Percentiles rank a stretch among this genome's conserved stretches.
These are phyloP conservation scores for Mesoclemmys tuberculata DNA, from an alignment of 2,113 vertebrate genomes.

Conservation along the genomic window DNA sequence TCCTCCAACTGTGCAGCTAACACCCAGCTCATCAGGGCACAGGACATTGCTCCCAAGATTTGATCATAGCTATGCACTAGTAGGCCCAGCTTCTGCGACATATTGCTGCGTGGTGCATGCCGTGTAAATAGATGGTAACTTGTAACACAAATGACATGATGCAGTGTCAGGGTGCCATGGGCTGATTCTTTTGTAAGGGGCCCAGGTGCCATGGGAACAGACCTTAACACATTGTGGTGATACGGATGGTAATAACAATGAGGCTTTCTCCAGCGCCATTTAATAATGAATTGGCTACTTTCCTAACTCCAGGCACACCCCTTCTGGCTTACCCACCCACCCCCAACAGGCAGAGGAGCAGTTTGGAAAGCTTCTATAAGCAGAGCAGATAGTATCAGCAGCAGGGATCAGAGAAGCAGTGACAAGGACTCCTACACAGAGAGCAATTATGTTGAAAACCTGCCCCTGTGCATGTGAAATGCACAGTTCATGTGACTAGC, in stretches of 20 bases:
- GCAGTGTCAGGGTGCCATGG: not conserved
- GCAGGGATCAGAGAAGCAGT: not conserved
- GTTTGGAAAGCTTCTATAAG: not conserved
- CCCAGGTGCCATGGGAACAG: not conserved
- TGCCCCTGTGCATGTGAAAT: slow-evolving; percentile 15
- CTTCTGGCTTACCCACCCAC: not conserved
- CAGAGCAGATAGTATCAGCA: not conserved
- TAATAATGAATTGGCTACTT: not conserved
- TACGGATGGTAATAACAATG: not conserved
- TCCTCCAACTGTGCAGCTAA: too few relatives aligned
- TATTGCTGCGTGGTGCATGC: not conserved
- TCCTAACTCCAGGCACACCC: not conserved
- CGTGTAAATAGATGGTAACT: not conserved
- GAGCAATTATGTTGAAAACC: slow-evolving; percentile 24
- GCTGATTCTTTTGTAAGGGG: not conserved
- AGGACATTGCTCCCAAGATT: not conserved
- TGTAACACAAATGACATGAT: not conserved
- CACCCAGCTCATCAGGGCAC: not conserved
- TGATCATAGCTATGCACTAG: not conserved
- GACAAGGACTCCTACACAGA: not conserved
- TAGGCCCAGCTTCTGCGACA: not conserved
- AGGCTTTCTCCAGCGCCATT: not conserved
- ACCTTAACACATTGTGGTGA: not conserved
- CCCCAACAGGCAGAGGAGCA: not conserved
- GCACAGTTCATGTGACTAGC: not conserved